phyloP scores from a whole-genome alignment of 2,113 vertebrate genomes.

The Macroglossus sobrinus region DNA sequence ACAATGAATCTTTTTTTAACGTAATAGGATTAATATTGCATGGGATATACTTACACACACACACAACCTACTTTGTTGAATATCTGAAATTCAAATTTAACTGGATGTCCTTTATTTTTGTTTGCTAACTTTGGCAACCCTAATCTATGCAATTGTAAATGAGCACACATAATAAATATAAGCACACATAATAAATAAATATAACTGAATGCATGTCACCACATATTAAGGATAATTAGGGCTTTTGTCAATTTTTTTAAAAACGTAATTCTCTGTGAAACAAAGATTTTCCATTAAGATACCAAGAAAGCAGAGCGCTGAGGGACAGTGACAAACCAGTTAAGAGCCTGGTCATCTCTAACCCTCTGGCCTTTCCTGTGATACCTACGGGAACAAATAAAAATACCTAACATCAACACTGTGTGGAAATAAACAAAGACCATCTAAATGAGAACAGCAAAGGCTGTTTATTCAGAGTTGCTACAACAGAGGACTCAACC shows the following conservation, averaged over 20 bases:
- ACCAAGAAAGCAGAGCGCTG: not conserved
- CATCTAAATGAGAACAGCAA: not conserved
- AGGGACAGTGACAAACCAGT: not conserved
- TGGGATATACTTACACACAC: not conserved
- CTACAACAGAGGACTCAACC: not conserved
- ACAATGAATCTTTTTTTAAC: not conserved
- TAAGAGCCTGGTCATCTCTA: not conserved
- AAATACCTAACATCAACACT: not conserved
- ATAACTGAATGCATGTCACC: not conserved
- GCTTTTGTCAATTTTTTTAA: not conserved
- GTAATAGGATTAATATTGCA: not conserved
- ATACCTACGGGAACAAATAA: not conserved
- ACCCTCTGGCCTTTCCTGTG: not conserved
- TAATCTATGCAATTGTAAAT: not conserved
- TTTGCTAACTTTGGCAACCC: not conserved
- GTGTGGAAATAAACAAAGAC: not conserved
- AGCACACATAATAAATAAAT: too few relatives aligned
- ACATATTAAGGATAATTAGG: not conserved
- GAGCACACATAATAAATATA: not conserved
- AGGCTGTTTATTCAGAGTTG: not conserved
- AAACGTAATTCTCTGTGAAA: not conserved
- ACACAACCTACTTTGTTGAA: not conserved
- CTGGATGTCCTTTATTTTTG: not conserved
- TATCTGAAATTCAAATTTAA: conserved; percentile 43
- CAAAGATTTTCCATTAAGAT: not conserved